A percentile compares a stretch with the other conserved stretches of the same genome.
phyloP scores from a whole-genome alignment of 2,113 vertebrate species.

The Perca schrenkii region DNA sequence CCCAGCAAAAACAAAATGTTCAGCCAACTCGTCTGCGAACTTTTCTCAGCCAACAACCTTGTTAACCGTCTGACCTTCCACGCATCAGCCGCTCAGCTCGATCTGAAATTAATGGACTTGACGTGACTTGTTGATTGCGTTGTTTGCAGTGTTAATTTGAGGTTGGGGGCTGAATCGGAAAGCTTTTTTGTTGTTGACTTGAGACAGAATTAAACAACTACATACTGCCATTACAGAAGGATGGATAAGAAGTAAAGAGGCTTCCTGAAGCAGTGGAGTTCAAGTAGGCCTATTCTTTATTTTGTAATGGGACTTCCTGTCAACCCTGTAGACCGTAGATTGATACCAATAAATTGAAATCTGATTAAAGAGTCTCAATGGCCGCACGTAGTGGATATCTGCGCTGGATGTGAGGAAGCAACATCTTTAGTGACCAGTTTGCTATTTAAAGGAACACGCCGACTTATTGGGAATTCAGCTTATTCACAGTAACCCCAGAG shows the following conservation, averaged over 20 bases:
- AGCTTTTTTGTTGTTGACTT: conserved; percentile 2
- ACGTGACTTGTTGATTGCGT: conserved; percentile 7
- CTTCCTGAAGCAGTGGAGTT: neutral
- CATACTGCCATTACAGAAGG: neutral
- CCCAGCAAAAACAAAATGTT: neutral
- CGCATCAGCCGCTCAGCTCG: conserved; percentile 17
- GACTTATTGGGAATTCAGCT: no score
- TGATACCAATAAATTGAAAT: neutral
- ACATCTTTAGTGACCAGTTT: neutral
- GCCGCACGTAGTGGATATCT: neutral
- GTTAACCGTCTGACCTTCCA: conserved; percentile 45
- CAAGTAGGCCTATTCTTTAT: neutral
- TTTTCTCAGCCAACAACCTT: conserved; percentile 35
- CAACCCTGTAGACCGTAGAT: neutral
- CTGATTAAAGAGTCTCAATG: neutral
- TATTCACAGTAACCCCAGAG: no score
- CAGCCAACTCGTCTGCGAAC: neutral
- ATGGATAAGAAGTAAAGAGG: neutral
- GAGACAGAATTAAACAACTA: neutral
- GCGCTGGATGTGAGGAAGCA: neutral
- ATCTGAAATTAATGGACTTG: conserved; percentile 36
- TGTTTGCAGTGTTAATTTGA: conserved; percentile 22
- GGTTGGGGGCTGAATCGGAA: neutral
- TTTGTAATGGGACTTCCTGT: neutral
- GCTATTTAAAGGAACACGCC: neutral